Conservation (phyloP, 2,797 vertebrate genomes). For the Rhynchotus rufescens region DNA sequence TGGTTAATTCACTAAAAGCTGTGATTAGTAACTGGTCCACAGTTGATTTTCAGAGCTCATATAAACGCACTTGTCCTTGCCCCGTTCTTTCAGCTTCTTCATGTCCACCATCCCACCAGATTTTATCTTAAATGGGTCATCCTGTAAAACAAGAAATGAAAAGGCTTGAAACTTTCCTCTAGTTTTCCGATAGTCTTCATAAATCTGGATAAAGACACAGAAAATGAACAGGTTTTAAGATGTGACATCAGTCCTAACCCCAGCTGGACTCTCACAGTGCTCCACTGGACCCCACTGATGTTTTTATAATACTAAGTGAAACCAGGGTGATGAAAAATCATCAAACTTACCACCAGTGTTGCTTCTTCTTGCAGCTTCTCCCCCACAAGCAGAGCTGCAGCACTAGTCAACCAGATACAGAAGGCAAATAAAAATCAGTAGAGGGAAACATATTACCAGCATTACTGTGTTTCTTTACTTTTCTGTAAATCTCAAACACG, state of each 20-base stretch:
- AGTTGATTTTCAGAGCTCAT: not conserved
- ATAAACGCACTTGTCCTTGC: conserved; percentile 88
- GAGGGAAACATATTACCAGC: not conserved
- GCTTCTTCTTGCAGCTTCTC: conserved; percentile 89
- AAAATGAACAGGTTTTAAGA: not conserved
- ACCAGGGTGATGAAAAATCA: rapidly evolving
- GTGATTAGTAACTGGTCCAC: not conserved
- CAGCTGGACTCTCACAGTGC: not conserved
- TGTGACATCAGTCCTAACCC: not conserved
- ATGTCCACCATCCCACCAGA: conserved; percentile 96
- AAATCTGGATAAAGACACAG: not conserved
- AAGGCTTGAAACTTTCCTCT: not conserved
- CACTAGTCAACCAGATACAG: conserved; percentile 72
- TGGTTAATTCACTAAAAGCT: not conserved
- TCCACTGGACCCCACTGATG: not conserved
- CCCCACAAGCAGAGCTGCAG: conserved; percentile 91
- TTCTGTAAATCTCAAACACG: not conserved
- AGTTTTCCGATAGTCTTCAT: not conserved
- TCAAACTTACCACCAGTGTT: conserved; percentile 77
- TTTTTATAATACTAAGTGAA: not conserved
- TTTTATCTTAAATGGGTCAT: conserved; percentile 96
- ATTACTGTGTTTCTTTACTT: not conserved
- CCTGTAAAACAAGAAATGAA: conserved; percentile 74
- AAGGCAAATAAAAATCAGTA: not conserved
- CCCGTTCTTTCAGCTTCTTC: conserved; percentile 97